phyloP scores from a whole-genome alignment of 2,888 invertebrate species.

The Macrosiphum euphorbiae region DNA sequence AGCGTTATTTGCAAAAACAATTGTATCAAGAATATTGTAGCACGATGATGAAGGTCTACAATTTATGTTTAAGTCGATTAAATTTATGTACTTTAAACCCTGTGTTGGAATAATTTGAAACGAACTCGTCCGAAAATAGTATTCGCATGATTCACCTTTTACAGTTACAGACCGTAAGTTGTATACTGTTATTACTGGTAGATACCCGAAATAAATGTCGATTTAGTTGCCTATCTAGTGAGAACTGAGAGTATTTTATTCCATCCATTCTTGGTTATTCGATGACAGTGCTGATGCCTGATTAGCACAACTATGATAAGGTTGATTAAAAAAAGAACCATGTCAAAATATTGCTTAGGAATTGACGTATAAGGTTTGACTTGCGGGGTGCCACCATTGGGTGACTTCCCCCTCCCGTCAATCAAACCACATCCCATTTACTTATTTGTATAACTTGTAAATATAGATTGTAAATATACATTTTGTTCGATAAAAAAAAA shows the following conservation, averaged over 20 bases:
- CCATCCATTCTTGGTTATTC: background rate
- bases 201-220: background rate
- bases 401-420: too few species aligned
- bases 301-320: too few species aligned
- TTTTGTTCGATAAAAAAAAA: too few species aligned
- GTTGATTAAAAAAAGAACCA: too few species aligned
- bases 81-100: background rate
- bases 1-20: background rate
- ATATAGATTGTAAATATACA: too few species aligned
- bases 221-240: background rate
- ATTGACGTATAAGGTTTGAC: too few species aligned
- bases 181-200: background rate
- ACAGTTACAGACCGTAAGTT: background rate
- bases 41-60: background rate
- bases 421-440: too few species aligned
- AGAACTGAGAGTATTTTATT: background rate
- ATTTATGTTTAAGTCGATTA: background rate
- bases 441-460: too few species aligned
- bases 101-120: background rate
- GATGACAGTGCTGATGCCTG: too few species aligned
- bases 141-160: background rate
- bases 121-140: background rate
- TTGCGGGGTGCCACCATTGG: too few species aligned
- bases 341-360: too few species aligned
- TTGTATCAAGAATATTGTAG: background rate